Conservation (phyloP, 2,888 invertebrate species). For the Girardia tigrina region DNA sequence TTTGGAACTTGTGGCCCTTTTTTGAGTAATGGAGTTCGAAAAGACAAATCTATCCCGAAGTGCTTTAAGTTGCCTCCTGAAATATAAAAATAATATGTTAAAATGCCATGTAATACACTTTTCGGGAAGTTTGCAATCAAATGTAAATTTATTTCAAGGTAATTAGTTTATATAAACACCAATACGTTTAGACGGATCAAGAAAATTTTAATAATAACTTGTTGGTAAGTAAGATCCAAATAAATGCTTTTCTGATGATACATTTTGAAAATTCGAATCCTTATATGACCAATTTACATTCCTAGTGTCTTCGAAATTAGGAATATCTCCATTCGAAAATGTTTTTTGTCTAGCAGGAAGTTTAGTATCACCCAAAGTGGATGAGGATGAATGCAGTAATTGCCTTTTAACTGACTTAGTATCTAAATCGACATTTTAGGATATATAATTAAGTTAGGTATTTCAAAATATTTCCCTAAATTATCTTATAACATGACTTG, state of each 20-base stretch:
- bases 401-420: neutral
- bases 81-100: neutral
- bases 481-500: too few species aligned
- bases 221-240: neutral
- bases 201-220: neutral
- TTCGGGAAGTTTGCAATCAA: neutral
- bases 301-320: neutral
- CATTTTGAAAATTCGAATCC: neutral
- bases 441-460: too few species aligned
- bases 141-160: too few species aligned
- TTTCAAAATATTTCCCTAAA: too few species aligned
- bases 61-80: neutral
- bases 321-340: neutral
- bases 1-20: neutral
- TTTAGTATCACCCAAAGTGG: neutral
- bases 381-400: neutral
- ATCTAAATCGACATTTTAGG: too few species aligned
- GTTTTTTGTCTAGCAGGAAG: neutral
- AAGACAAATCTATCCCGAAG: neutral
- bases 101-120: too few species aligned
- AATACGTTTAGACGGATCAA: neutral
- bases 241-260: neutral
- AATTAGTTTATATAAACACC: neutral
- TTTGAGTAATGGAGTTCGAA: neutral
- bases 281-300: neutral